A percentile compares a stretch with the other conserved stretches of the same genome.
Evolutionary conservation across 2,113 vertebrate genomes (phyloP).

Genomic region (Eonycteris spelaea): DNA sequence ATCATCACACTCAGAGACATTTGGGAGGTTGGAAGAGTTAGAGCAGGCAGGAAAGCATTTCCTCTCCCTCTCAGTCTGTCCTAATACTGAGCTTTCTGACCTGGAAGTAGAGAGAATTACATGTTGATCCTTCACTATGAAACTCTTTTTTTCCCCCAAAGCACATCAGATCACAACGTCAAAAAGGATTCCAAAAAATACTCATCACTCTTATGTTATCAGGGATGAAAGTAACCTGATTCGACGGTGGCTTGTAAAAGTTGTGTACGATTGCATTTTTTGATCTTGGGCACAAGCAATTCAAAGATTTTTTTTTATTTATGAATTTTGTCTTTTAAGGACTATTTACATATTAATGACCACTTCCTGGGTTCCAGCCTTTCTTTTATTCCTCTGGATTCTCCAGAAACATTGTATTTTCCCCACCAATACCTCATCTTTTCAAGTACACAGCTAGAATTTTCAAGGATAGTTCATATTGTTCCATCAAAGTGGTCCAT

Average conservation of each 20-base stretch:
- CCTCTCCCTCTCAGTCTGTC: not conserved
- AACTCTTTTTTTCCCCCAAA: not conserved
- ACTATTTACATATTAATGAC: not conserved
- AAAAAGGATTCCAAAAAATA: not conserved
- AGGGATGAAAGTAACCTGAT: not conserved
- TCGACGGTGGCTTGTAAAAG: not conserved
- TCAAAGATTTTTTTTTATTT: not conserved
- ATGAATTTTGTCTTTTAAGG: not conserved
- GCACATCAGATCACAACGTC: not conserved
- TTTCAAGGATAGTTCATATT: not conserved
- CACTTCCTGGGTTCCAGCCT: not conserved
- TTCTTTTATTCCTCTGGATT: not conserved
- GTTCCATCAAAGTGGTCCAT: not conserved
- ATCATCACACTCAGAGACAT: not conserved
- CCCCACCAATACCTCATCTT: not conserved
- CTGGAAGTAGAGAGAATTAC: conserved; percentile 5
- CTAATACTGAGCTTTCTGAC: not conserved
- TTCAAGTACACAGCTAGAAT: not conserved
- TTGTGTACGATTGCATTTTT: not conserved
- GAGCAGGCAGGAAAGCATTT: conserved; percentile 5
- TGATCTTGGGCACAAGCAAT: not conserved
- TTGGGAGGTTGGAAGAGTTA: not conserved
- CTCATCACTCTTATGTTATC: not conserved
- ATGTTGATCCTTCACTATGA: not conserved
- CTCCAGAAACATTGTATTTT: not conserved